phyloP scores from a whole-genome alignment of 2,797 vertebrate species.

The Acomys russatus region DNA sequence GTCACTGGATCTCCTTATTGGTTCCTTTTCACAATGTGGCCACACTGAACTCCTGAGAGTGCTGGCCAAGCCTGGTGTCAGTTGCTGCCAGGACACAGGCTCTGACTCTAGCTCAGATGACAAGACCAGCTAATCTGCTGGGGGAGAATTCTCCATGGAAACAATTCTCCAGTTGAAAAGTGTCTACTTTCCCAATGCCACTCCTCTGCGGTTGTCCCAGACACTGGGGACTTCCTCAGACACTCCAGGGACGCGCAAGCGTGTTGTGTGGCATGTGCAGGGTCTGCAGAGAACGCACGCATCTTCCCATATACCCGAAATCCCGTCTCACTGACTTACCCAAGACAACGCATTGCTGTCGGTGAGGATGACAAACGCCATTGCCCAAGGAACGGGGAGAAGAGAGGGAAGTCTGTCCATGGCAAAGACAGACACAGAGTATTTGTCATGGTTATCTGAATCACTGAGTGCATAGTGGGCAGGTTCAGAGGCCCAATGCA shows the following conservation, averaged over 20 bases:
- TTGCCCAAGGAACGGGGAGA: not conserved
- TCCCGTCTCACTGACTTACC: not conserved
- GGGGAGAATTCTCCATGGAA: not conserved
- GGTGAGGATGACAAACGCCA: not conserved
- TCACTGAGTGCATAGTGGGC: no score
- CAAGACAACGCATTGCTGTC: no score
- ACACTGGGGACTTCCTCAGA: not conserved
- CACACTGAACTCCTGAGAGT: not conserved
- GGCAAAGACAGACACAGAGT: not conserved
- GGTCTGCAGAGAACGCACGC: not conserved
- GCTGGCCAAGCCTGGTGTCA: not conserved
- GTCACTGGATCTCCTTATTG: not conserved
- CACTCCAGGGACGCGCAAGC: not conserved
- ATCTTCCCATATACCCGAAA: not conserved
- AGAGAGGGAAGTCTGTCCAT: not conserved
- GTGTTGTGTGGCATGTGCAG: not conserved
- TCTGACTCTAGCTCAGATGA: not conserved
- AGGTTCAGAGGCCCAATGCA: not conserved
- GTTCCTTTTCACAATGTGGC: not conserved
- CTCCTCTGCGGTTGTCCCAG: rapidly evolving
- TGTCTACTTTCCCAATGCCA: not conserved
- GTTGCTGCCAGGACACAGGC: not conserved
- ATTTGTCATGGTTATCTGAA: not conserved
- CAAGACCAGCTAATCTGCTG: not conserved
- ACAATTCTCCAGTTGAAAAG: not conserved